Evolutionary conservation across 1,140 invertebrate species (phyloP).

Genomic region (Apis cerana): DNA sequence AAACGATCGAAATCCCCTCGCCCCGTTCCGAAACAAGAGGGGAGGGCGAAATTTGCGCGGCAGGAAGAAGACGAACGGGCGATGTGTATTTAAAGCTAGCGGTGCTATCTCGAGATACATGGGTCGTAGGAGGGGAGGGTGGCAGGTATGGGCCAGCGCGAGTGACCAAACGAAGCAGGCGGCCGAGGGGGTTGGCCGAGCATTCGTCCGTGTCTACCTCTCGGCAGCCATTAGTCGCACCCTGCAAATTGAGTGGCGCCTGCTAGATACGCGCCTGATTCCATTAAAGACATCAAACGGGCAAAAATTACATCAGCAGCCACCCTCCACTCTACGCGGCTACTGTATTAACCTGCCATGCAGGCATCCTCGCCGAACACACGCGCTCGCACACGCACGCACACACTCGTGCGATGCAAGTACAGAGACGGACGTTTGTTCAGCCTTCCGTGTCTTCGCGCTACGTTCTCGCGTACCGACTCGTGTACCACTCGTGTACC

Average conservation of each 20-base stretch:
- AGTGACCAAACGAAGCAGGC: constrained; percentile 43
- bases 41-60: too few relatives aligned
- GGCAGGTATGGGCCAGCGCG: constrained; percentile 43
- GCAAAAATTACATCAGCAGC: constrained; percentile 80
- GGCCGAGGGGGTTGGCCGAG: constrained; percentile 35
- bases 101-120: background rate
- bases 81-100: background rate
- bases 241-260: constrained; percentile 80
- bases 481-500: background rate
- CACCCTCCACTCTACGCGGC: constrained; percentile 74
- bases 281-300: constrained; percentile 81
- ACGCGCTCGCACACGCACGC: constrained; percentile 23
- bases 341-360: constrained; percentile 75
- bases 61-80: background rate
- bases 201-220: constrained; percentile 68
- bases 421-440: background rate
- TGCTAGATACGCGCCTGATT: constrained; percentile 80
- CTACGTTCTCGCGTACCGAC: constrained; percentile 13
- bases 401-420: background rate
- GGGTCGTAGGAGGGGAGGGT: background rate
- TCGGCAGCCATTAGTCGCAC: constrained; percentile 79
- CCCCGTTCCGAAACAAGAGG: too few relatives aligned
- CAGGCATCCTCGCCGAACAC: constrained; percentile 68
- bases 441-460: constrained; percentile 11
- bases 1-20: too few relatives aligned